These are phyloP conservation scores for Cichlasoma orientale DNA, from an alignment of 2,797 vertebrate genomes.

Conservation along the genomic window DNA sequence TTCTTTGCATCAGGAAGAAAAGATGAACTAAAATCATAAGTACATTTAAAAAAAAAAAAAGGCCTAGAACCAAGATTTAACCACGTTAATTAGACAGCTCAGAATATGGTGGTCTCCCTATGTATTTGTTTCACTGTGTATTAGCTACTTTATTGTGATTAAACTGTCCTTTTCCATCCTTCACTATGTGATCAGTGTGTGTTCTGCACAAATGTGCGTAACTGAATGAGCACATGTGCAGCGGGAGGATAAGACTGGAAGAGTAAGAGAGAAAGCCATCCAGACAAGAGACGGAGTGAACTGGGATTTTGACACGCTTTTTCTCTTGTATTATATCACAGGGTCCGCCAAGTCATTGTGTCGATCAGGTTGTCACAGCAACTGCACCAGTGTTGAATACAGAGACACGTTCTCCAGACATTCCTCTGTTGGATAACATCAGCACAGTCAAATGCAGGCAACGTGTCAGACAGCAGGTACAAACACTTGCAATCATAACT, in stretches of 20 bases:
- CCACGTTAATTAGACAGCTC: neutral
- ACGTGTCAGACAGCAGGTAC: constrained; percentile 24
- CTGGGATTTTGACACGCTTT: constrained; percentile 22
- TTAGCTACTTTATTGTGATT: neutral
- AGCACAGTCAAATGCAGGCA: constrained; percentile 33
- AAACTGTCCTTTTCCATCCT: neutral
- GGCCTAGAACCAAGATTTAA: neutral
- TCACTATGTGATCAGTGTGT: neutral
- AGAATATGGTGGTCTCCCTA: neutral
- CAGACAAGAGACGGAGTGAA: constrained; percentile 19
- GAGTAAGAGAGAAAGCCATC: fast-evolving
- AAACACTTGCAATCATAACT: neutral
- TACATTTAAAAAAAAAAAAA: neutral
- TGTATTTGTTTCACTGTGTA: neutral
- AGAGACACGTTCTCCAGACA: constrained; percentile 45
- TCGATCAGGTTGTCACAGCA: constrained; percentile 56
- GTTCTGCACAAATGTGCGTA: neutral
- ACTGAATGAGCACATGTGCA: constrained; percentile 1
- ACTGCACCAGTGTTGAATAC: constrained; percentile 48
- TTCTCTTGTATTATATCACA: constrained; percentile 33
- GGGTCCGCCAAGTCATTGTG: constrained; percentile 21
- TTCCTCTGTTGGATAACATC: constrained; percentile 57
- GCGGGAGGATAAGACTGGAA: neutral
- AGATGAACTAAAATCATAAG: neutral
- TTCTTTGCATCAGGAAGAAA: neutral